Evolutionary conservation across 2,113 vertebrate genomes (phyloP).

Genomic region (Psilopogon haemacephalus): DNA sequence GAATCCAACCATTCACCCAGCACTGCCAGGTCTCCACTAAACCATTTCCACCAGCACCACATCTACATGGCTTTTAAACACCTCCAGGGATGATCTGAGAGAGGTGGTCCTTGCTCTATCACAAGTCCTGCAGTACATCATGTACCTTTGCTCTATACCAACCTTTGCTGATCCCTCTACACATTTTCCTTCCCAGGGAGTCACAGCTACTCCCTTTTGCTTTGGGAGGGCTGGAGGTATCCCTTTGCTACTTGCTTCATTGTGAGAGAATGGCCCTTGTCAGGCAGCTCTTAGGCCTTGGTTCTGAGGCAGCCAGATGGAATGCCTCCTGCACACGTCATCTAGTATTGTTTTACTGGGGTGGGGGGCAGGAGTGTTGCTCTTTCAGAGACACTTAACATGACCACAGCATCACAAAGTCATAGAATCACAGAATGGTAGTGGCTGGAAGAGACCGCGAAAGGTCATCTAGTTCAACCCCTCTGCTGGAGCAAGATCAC

Average conservation of each 20-base stretch:
- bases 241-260: neutral
- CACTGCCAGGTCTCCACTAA: neutral
- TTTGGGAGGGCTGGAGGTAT: neutral
- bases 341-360: neutral
- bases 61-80: neutral
- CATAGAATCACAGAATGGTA: no score
- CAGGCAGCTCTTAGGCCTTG: neutral
- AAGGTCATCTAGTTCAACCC: no score
- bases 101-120: neutral
- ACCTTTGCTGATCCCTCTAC: neutral
- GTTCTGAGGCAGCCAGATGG: neutral
- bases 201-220: neutral
- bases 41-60: neutral
- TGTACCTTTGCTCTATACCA: neutral
- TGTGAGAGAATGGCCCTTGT: neutral
- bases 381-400: neutral
- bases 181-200: neutral
- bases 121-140: neutral
- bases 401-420: no score
- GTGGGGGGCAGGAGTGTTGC: neutral
- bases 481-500: no score
- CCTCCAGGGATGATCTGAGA: neutral
- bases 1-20: neutral
- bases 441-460: no score
- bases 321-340: neutral